Evolutionary conservation across 2,113 vertebrate genomes (phyloP), one percentile per base, ranked within the genome.

Genomic region (Crocuta crocuta): DNA sequence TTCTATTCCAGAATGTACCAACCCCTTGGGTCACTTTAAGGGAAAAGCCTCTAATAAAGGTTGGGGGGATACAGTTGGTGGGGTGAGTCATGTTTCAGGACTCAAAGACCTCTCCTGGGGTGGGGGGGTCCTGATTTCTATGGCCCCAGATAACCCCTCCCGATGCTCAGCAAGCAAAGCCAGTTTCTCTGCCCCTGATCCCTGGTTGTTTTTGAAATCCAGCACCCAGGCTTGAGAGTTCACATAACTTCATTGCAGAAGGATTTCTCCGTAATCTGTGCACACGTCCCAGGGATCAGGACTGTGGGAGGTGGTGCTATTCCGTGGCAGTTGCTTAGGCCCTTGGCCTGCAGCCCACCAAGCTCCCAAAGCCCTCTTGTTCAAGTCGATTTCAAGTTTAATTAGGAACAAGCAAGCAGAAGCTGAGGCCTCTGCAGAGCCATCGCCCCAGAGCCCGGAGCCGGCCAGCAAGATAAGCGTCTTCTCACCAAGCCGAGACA

Each of bases 261-360:
- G 95, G 99, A 99, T 99, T 99, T 99, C 98, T 98, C 97, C 86
- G 0, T 99, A 99, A 99, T 99, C 99, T 98, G 99, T 80, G 95
- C 99, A 99, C 99, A 99, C 98, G 99, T 98, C 99, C 95, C 97
- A 82, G 98, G 99, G 99, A 99, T 99, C 99, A 99, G 99, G 98
- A 78, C 94, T 97, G 99, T 98, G 98, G 98, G 99, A 99, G 98
- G 99, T 97, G 91, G 99, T 99, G 98, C 99, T 99, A 99, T 99
- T 98, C 99, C 50, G 99, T 98, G 99, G 99, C 99, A 99, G 99
- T 98, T 98, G 97, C 98, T 98, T 98, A 89, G 98, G 97, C 98
- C 98, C 97, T 96, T 73, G 98, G 99, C 99, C 98, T 96, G 97
- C 98, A 99, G 99, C 99, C 99, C 99, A 98, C 99, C 98, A 90